phyloP scores from a whole-genome alignment of 2,113 vertebrate genomes.

The Sarotherodon lohbergeri region DNA sequence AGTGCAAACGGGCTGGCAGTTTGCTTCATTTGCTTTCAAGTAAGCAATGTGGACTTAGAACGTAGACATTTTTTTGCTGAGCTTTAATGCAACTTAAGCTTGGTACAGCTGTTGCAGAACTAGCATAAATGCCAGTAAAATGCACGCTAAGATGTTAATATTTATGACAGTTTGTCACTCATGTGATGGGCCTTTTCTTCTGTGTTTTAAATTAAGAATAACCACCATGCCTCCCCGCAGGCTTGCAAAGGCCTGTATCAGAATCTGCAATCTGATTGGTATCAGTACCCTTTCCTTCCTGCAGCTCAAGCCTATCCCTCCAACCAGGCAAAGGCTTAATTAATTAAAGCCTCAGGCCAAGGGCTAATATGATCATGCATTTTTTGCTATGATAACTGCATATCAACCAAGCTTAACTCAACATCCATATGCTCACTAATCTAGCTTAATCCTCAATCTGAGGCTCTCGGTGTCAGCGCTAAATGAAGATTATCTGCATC shows the following conservation, averaged over 20 bases:
- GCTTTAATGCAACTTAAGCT: not conserved
- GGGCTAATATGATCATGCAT: not conserved
- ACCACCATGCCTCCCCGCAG: not conserved
- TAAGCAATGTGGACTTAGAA: not conserved
- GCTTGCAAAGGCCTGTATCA: not conserved
- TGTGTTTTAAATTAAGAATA: not conserved
- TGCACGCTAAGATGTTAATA: not conserved
- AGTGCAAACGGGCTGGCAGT: not conserved
- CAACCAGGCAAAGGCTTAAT: constrained; percentile 4
- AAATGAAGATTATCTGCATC: constrained; percentile 48
- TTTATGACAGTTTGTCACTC: not conserved
- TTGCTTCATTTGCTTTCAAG: not conserved
- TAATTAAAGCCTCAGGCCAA: constrained; percentile 7
- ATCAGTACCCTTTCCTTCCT: not conserved
- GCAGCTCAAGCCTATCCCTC: not conserved
- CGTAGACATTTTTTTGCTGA: not conserved
- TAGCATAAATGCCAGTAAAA: not conserved
- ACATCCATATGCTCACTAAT: constrained; percentile 33
- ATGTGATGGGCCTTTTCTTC: not conserved
- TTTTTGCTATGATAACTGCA: not conserved
- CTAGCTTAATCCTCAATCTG: constrained; percentile 27
- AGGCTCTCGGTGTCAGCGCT: constrained; percentile 28
- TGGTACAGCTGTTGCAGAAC: not conserved
- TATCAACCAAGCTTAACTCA: constrained; percentile 17
- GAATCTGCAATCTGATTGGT: constrained; percentile 4